Conservation (phyloP, 2,113 vertebrate genomes). For the Myrmecophaga tridactyla region DNA sequence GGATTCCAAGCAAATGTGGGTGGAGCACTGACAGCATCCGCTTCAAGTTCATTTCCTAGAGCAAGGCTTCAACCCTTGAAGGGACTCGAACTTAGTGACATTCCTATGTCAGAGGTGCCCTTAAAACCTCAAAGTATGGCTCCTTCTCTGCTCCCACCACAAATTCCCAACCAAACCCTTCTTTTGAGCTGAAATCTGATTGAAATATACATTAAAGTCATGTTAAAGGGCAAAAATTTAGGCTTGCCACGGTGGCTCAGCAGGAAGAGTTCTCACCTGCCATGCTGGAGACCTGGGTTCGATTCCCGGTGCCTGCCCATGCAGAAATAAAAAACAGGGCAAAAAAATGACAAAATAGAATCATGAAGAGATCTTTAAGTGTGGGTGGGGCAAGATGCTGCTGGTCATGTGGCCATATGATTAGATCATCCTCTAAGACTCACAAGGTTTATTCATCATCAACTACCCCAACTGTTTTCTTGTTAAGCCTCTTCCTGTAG, state of each 20-base stretch:
- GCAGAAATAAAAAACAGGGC: too few relatives aligned
- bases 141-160: background rate
- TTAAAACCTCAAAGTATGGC: background rate
- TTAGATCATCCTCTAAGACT: background rate
- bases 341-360: background rate
- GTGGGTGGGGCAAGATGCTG: background rate
- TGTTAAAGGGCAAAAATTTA: background rate
- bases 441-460: too few relatives aligned
- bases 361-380: background rate
- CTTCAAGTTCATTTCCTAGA: background rate
- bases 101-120: background rate
- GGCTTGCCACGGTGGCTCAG: too few relatives aligned
- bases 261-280: too few relatives aligned
- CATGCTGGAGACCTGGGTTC: too few relatives aligned
- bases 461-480: background rate
- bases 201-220: background rate
- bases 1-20: background rate
- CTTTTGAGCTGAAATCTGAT: background rate
- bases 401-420: background rate
- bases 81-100: background rate
- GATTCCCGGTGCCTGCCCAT: too few relatives aligned
- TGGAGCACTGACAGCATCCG: background rate
- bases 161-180: background rate
- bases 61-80: background rate
- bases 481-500: background rate